These are phyloP conservation scores for Lasioglossum malachurum DNA, from an alignment of 2,888 invertebrate genomes.

Conservation along the genomic window DNA sequence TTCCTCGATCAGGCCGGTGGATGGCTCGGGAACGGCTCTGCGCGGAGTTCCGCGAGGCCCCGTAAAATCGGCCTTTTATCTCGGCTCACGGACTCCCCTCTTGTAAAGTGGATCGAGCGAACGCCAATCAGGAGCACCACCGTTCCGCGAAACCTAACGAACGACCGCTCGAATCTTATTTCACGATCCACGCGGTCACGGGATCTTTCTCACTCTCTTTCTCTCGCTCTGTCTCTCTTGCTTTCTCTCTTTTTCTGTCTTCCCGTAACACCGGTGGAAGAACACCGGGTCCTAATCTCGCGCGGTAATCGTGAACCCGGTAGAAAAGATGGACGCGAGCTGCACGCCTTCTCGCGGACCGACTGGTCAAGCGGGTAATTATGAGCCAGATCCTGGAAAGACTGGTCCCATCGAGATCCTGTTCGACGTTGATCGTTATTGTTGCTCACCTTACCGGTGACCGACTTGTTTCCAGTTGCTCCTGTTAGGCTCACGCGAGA, in stretches of 20 bases:
- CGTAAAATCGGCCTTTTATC: conserved; percentile 72
- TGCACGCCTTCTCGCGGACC: conserved; percentile 39
- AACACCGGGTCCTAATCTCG: conserved; percentile 48
- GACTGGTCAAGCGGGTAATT: conserved; percentile 37
- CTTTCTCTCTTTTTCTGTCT: conserved; percentile 18
- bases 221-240: not conserved
- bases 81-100: conserved; percentile 45
- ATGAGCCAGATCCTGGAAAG: conserved; percentile 16
- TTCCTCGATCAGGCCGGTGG: conserved; percentile 69
- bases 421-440: not conserved
- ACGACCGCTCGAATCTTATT: conserved; percentile 39
- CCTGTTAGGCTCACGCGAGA: not conserved
- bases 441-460: not conserved
- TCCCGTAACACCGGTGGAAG: conserved; percentile 45
- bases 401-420: conserved; percentile 10
- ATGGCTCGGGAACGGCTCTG: conserved; percentile 53
- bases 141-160: conserved; percentile 36
- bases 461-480: not conserved
- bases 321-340: conserved; percentile 27
- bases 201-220: conserved; percentile 29
- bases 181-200: conserved; percentile 20
- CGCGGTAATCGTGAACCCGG: conserved; percentile 49
- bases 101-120: conserved; percentile 65
- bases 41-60: conserved; percentile 63
- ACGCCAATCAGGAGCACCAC: conserved; percentile 62